phyloP scores from a whole-genome alignment of 2,888 invertebrate species.

The Timema podura region DNA sequence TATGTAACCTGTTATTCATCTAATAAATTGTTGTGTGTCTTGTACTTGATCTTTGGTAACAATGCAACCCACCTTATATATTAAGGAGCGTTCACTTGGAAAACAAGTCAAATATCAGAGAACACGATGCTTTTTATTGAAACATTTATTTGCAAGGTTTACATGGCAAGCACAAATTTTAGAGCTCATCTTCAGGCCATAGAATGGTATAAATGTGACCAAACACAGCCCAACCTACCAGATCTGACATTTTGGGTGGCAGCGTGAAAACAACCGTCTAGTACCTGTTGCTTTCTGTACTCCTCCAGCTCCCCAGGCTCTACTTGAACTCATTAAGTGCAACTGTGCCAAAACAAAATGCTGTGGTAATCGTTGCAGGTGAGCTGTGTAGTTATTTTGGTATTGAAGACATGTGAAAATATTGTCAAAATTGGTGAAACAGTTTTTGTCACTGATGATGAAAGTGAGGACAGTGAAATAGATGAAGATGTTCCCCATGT shows the following conservation, averaged over 20 bases:
- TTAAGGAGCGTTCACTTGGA: too few relatives aligned
- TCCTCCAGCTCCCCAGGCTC: constrained; percentile 4
- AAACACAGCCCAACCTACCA: neutral
- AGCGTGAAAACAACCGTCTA: neutral
- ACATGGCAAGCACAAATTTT: neutral
- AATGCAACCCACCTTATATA: too few relatives aligned
- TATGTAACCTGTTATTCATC: too few relatives aligned
- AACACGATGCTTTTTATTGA: neutral
- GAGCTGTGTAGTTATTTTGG: too few relatives aligned
- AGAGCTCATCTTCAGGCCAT: too few relatives aligned
- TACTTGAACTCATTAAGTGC: neutral
- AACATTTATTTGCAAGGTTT: constrained; percentile 1
- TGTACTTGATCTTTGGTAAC: too few relatives aligned
- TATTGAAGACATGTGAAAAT: too few relatives aligned
- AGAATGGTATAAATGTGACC: neutral
- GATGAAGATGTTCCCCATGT: too few relatives aligned
- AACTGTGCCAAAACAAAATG: constrained; percentile 5
- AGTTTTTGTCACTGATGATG: too few relatives aligned
- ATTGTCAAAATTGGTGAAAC: too few relatives aligned
- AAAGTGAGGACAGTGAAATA: too few relatives aligned
- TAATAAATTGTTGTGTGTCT: too few relatives aligned
- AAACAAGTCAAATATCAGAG: neutral
- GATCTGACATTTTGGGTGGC: neutral
- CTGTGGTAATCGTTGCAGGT: neutral
- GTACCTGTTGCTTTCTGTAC: neutral